Percentiles rank a stretch among this genome's conserved stretches.
Conservation (phyloP, 2,888 invertebrate genomes). For the Melieria crassipennis region DNA sequence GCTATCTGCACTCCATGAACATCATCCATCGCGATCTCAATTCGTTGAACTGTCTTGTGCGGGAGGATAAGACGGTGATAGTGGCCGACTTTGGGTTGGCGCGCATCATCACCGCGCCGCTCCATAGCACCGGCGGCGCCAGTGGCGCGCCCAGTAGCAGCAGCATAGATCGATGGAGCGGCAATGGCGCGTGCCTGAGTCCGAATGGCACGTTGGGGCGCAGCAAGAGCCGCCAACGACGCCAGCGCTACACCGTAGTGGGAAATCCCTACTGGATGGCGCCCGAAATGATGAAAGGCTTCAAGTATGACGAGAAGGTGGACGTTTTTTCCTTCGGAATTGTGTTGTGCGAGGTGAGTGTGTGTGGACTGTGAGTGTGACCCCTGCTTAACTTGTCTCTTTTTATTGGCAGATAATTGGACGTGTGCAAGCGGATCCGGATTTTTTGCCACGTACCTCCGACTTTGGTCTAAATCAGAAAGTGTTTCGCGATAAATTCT, state of each 20-base stretch:
- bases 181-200: constrained; percentile 37
- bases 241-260: constrained; percentile 93
- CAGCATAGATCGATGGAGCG: constrained; percentile 65
- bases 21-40: constrained; percentile 96
- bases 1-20: constrained; percentile 92
- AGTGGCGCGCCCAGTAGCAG: constrained; percentile 53
- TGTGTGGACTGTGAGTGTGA: neutral
- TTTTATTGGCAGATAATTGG: constrained; percentile 81
- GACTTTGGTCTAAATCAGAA: constrained; percentile 93
- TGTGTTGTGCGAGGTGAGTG: constrained; percentile 86
- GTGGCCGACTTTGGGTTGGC: constrained; percentile 97
- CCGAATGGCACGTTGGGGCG: constrained; percentile 66
- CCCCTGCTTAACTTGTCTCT: neutral
- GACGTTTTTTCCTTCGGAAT: constrained; percentile 97
- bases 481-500: constrained; percentile 87
- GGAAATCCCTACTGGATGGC: constrained; percentile 99
- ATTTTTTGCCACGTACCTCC: constrained; percentile 87
- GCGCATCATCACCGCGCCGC: constrained; percentile 73
- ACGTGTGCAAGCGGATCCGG: constrained; percentile 93
- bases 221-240: constrained; percentile 74
- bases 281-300: constrained; percentile 97
- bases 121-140: constrained; percentile 62
- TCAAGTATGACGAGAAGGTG: constrained; percentile 95
- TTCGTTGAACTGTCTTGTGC: constrained; percentile 93
- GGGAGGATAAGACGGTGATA: constrained; percentile 90